Evolutionary conservation across 2,797 vertebrate species (phyloP), one percentile per base, ranked within the genome.

Genomic region (Phalloptychus januarius): DNA sequence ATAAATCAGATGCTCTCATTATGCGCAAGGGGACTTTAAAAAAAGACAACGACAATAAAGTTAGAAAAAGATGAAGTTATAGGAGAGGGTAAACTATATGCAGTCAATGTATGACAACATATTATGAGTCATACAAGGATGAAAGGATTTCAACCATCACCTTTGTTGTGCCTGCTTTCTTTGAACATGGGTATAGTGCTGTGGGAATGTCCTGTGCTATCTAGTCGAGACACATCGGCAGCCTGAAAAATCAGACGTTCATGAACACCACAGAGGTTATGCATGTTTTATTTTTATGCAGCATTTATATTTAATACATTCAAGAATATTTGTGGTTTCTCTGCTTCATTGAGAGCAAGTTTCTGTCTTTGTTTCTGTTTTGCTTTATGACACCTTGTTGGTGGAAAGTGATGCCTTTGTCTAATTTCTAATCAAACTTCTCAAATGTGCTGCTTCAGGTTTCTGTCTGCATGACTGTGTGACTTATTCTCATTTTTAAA

Each of bases 21-120:
- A 92, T 90, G 89, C 87, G 91, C 88, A 83, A 78, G 75, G 94
- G 93, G 89, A 90, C 96, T 97, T 86, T 94, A 91, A 95, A 96
- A 95, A 93, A 85, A 36, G 72, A 84, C 72, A 81, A 71, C 38
- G 6, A 78, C 54, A 67, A 81, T 72, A 81, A 76, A 76, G 75
- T 50, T 65, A 78, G 63, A 4, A 85, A 75, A 74, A n/a, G n/a
- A n/a, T n/a, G n/a, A n/a, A n/a, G 85, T 82, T 33, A 81, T 74
- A 77, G 38, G 44, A 48, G 56, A 83, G 31, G 52, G 11, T 16
- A 73, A 67, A 72, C 45, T n/a, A 5, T 15, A 11, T n/a, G 31
- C 33, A 38, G 71, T 79, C 84, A 72, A 87, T 75, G 78, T 25
- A 76, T 56, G 75, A 56, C 13, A 42, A 79, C 40, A 3, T 52